Conservation (phyloP, 2,113 vertebrate species). For the Bungarus multicinctus region DNA sequence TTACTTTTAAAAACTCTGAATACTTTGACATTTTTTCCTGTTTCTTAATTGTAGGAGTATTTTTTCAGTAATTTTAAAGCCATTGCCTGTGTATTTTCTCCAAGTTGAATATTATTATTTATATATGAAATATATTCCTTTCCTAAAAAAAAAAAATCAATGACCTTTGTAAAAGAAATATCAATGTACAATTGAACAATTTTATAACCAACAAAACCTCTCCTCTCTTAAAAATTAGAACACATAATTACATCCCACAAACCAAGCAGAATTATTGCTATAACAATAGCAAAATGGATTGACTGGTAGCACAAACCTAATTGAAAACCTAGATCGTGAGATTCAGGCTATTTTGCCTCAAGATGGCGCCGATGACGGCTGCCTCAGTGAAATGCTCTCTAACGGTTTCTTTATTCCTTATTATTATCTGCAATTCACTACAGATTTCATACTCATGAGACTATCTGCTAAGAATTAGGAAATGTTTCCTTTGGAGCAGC, state of each 20-base stretch:
- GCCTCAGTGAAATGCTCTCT: too few relatives aligned
- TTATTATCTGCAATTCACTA: too few relatives aligned
- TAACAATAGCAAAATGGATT: background rate
- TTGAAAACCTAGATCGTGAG: background rate
- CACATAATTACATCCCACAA: background rate
- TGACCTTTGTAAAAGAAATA: background rate
- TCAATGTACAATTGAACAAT: background rate
- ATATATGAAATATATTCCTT: background rate
- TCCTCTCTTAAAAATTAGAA: background rate
- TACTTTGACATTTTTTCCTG: background rate
- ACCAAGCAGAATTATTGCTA: background rate
- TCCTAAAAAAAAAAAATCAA: background rate
- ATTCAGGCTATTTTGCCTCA: too few relatives aligned
- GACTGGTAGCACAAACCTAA: background rate
- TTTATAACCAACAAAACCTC: background rate
- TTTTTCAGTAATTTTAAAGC: background rate
- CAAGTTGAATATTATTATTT: background rate
- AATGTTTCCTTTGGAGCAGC: too few relatives aligned
- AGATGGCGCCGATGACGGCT: too few relatives aligned
- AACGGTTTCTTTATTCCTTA: too few relatives aligned
- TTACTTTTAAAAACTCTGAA: background rate
- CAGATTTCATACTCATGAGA: too few relatives aligned
- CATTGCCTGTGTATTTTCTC: fast-evolving
- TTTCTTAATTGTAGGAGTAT: background rate
- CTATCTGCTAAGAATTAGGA: too few relatives aligned